Percentiles rank a stretch among this genome's conserved stretches.
Conservation (phyloP, 2,113 vertebrate species). For the Steatornis caripensis region DNA sequence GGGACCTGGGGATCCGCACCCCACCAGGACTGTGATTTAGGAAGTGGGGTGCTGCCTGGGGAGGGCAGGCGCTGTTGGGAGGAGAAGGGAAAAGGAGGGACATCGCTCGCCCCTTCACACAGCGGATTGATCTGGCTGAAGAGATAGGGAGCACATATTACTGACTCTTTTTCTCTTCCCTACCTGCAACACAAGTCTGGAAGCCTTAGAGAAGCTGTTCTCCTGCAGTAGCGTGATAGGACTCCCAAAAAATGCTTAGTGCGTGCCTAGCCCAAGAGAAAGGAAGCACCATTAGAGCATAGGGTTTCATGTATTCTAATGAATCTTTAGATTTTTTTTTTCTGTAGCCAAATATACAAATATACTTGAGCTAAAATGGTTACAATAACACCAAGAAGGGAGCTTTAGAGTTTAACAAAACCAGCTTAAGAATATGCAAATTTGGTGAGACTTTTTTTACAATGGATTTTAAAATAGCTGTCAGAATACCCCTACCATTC, state of each 20-base stretch:
- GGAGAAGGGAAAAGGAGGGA: not conserved
- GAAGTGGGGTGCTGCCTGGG: not conserved
- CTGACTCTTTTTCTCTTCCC: not conserved
- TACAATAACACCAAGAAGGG: not conserved
- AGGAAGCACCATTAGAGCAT: accelerated
- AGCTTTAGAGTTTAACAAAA: not conserved
- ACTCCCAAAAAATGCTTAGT: not conserved
- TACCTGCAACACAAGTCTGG: not conserved
- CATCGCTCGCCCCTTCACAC: accelerated
- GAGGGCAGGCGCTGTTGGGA: not conserved
- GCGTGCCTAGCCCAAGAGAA: not conserved
- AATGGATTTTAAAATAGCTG: not conserved
- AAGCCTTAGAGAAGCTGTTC: not conserved
- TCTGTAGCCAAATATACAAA: not conserved
- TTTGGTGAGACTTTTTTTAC: not conserved
- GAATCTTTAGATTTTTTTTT: not conserved
- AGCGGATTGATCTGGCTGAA: not conserved
- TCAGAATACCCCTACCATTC: not conserved
- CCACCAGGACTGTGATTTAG: not conserved
- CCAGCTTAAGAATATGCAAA: not conserved
- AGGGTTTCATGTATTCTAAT: not conserved
- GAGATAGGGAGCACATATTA: not conserved
- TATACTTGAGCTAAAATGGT: not conserved
- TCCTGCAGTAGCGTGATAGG: not conserved
- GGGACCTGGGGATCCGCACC: not conserved